These are phyloP conservation scores for Spilosoma lubricipeda DNA, from an alignment of 2,888 invertebrate genomes.

Conservation along the genomic window DNA sequence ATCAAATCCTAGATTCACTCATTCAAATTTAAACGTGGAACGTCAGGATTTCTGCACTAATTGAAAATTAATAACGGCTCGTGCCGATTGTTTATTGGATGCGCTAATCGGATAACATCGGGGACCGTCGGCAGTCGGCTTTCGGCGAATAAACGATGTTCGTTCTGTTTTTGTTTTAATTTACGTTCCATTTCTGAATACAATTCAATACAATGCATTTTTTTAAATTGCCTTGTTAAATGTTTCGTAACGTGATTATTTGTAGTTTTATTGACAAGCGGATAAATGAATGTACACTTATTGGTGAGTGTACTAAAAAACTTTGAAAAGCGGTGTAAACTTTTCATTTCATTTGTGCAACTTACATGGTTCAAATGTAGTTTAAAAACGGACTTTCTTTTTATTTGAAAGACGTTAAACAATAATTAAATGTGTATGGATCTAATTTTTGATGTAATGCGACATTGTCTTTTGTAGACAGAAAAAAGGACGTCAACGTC, in stretches of 20 bases:
- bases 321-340: no score
- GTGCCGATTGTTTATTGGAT: slow-evolving; percentile 71
- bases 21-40: slow-evolving; percentile 55
- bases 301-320: no score
- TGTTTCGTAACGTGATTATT: slow-evolving; percentile 3
- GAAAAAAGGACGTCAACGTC: no score
- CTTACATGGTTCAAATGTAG: no score
- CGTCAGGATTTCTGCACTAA: slow-evolving; percentile 65
- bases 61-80: slow-evolving; percentile 77
- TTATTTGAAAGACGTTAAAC: no score
- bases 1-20: slow-evolving; percentile 42
- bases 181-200: slow-evolving; percentile 51
- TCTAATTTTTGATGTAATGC: no score
- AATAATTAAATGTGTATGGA: no score
- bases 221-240: slow-evolving; percentile 29
- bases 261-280: neutral
- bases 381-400: no score
- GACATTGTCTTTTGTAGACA: no score
- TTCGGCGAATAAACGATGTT: slow-evolving; percentile 63
- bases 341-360: no score
- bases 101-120: slow-evolving; percentile 72
- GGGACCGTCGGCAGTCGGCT: slow-evolving; percentile 61
- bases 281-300: neutral
- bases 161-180: slow-evolving; percentile 59
- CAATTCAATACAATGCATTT: slow-evolving; percentile 38